Conservation (phyloP, 53 echinoderm and acorn worm species). For the Apostichopus leukothele region DNA sequence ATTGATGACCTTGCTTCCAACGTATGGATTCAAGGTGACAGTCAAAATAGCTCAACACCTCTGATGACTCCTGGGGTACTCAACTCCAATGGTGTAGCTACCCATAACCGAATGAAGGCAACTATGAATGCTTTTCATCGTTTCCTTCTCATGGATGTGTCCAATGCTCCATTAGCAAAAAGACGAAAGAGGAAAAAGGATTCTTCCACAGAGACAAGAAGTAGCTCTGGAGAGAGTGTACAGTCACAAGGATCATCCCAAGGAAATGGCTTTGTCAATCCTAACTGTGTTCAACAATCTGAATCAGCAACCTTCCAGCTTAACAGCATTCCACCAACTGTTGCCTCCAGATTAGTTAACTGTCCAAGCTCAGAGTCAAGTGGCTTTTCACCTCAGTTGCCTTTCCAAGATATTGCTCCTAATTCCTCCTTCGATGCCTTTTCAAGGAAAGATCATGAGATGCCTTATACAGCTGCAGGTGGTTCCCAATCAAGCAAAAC, state of each 20-base stretch:
- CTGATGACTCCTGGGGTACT: conserved; percentile 96
- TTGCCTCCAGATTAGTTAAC: conserved; percentile 48
- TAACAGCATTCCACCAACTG: conserved; percentile 45
- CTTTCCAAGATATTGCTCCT: conserved; percentile 32
- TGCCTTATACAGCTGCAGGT: conserved; percentile 25
- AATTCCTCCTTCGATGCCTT: conserved; percentile 21
- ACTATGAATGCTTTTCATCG: conserved; percentile 98
- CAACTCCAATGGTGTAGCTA: conserved; percentile 69
- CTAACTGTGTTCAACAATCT: conserved; percentile 15
- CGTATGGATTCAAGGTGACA: conserved; percentile 95
- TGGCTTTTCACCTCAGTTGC: conserved; percentile 77
- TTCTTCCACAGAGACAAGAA: conserved; percentile 92
- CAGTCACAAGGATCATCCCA: conserved; percentile 83
- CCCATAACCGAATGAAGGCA: conserved; percentile 85
- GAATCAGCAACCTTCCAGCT: conserved; percentile 7
- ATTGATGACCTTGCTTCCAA: conserved; percentile 78
- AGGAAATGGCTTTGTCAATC: conserved; percentile 61
- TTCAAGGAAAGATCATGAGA: conserved; percentile 21
- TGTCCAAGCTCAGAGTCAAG: conserved; percentile 57
- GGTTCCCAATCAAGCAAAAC: not conserved
- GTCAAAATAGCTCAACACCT: conserved; percentile 81
- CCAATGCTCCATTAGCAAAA: conserved; percentile 96
- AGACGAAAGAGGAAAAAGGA: conserved; percentile 93
- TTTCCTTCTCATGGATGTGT: conserved; percentile 92
- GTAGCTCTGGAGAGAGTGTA: conserved; percentile 92